phyloP scores from a whole-genome alignment of 2,113 vertebrate species.

The Corythaixoides concolor region DNA sequence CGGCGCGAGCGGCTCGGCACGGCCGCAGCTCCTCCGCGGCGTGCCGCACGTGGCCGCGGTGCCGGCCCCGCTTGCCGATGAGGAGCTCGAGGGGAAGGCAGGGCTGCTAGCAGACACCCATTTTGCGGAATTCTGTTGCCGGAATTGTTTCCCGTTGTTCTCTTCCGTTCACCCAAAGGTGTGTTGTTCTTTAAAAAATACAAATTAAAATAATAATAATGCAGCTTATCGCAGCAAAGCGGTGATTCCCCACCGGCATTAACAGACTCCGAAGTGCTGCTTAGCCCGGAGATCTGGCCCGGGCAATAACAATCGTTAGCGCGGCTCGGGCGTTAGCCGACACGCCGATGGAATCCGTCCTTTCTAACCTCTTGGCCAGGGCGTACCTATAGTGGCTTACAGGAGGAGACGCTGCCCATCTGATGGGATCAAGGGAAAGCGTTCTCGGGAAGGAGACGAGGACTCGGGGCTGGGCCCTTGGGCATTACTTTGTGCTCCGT shows the following conservation, averaged over 20 bases:
- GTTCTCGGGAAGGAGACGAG: accelerated
- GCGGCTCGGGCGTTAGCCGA: neutral
- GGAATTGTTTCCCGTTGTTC: neutral
- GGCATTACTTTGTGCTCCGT: neutral
- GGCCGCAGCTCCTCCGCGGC: neutral
- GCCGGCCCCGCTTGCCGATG: accelerated
- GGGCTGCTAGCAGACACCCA: neutral
- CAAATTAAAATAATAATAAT: neutral
- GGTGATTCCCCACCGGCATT: neutral
- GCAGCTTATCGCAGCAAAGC: neutral
- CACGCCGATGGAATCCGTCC: neutral
- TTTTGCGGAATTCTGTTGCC: neutral
- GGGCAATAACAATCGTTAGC: neutral
- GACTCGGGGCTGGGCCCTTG: accelerated
- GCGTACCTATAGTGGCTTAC: neutral
- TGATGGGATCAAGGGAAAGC: accelerated
- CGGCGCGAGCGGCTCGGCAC: accelerated
- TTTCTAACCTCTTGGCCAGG: constrained; percentile 19
- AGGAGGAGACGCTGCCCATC: accelerated
- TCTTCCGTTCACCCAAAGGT: neutral
- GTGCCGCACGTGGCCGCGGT: neutral
- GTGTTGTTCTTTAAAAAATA: neutral
- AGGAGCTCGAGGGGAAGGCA: neutral
- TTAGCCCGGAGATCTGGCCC: neutral
- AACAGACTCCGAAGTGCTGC: neutral